Percentiles rank a stretch among this genome's conserved stretches.
phyloP scores from a whole-genome alignment of 2,888 invertebrate species.

The Pardosa pseudoannulata region DNA sequence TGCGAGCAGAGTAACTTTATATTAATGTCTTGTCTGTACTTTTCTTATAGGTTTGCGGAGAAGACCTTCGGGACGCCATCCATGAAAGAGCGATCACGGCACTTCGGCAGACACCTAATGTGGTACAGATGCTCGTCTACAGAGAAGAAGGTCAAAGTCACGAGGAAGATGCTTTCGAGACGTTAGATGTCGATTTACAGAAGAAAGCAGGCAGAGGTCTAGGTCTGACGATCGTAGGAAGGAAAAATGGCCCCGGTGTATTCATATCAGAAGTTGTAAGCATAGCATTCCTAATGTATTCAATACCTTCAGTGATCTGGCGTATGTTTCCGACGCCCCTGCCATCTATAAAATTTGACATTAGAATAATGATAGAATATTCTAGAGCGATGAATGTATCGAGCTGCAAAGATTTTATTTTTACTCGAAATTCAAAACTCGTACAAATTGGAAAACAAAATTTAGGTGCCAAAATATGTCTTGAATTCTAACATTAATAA shows the following conservation, averaged over 20 bases:
- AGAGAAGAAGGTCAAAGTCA: slow-evolving; percentile 80
- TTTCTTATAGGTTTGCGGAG: slow-evolving; percentile 72
- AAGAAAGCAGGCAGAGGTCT: slow-evolving; percentile 93
- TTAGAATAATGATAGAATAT: too few relatives aligned
- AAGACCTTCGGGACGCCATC: slow-evolving; percentile 73
- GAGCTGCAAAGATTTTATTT: too few relatives aligned
- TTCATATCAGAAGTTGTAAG: slow-evolving; percentile 94
- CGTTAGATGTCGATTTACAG: slow-evolving; percentile 87
- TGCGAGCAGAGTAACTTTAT: too few relatives aligned
- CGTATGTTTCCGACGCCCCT: too few relatives aligned
- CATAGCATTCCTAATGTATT: too few relatives aligned
- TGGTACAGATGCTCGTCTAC: slow-evolving; percentile 88
- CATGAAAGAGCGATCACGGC: slow-evolving; percentile 84
- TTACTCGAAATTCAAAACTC: too few relatives aligned
- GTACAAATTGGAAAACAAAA: too few relatives aligned
- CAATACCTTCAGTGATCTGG: too few relatives aligned
- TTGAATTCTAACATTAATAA: too few relatives aligned
- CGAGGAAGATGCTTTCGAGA: slow-evolving; percentile 84
- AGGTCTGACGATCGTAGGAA: slow-evolving; percentile 90
- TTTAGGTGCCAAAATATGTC: too few relatives aligned
- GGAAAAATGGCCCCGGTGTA: slow-evolving; percentile 85
- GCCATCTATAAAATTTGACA: too few relatives aligned
- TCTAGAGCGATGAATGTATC: too few relatives aligned
- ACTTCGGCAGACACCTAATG: slow-evolving; percentile 88
- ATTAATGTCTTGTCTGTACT: background rate